These are phyloP conservation scores for Noctua janthina DNA, from an alignment of 2,888 invertebrate species.

Conservation along the genomic window DNA sequence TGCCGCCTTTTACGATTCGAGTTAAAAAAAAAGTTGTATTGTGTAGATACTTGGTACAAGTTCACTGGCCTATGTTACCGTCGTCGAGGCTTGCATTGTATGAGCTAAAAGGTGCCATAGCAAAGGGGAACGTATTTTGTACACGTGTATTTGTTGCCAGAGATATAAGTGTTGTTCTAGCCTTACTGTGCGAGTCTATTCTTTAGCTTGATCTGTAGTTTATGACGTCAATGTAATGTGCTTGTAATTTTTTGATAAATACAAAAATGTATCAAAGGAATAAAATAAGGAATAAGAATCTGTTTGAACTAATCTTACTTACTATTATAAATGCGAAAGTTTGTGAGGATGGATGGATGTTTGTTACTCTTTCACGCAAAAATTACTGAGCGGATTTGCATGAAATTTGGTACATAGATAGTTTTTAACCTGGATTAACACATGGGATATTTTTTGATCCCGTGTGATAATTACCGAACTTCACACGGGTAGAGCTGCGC, in stretches of 20 bases:
- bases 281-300: neutral
- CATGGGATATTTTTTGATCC: no score
- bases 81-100: conserved; percentile 33
- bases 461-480: no score
- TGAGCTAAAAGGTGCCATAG: conserved; percentile 45
- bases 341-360: no score
- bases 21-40: conserved; percentile 6
- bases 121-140: conserved; percentile 29
- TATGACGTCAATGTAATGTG: neutral
- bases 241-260: neutral
- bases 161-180: conserved; percentile 12
- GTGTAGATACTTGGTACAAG: neutral
- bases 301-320: neutral
- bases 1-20: neutral
- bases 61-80: conserved; percentile 17
- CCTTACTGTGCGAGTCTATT: neutral
- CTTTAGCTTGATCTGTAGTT: neutral
- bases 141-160: conserved; percentile 26
- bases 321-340: no score
- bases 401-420: no score
- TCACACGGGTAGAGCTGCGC: no score
- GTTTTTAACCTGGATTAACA: no score
- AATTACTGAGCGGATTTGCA: no score
- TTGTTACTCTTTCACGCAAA: no score
- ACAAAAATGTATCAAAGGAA: neutral